Conservation (phyloP, 2,113 vertebrate species). For the Cepphus grylle region DNA sequence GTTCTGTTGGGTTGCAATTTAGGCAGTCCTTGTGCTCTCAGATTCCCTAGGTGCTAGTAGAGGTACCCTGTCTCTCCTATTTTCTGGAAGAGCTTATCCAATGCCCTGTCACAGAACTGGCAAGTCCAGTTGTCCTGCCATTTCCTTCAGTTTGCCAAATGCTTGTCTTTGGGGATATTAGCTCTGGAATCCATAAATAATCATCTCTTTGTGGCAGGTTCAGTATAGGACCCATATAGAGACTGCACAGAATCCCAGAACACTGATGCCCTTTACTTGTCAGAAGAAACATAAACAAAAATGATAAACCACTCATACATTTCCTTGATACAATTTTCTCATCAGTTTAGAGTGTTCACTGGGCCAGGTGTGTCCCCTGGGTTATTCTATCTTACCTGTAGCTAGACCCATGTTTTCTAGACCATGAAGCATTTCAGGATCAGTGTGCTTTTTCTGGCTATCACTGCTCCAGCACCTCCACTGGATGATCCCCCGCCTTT, state of each 20-base stretch:
- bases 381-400: neutral
- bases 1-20: neutral
- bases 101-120: neutral
- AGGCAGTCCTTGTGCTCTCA: neutral
- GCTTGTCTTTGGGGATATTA: neutral
- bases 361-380: neutral
- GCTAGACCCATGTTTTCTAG: neutral
- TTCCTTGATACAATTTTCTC: neutral
- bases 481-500: neutral
- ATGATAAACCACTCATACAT: neutral
- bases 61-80: neutral
- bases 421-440: neutral
- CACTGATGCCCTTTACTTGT: neutral
- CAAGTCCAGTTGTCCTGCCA: neutral
- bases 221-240: neutral
- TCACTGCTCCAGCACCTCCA: neutral
- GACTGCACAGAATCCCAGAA: neutral
- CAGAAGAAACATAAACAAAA: neutral
- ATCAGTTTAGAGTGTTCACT: neutral
- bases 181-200: neutral
- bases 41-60: neutral
- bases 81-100: neutral
- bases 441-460: neutral
- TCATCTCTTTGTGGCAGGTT: neutral
- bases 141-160: neutral